Evolutionary conservation across 2,113 vertebrate genomes (phyloP), one percentile per base, ranked within the genome.

Genomic region (Melanerpes formicivorus): DNA sequence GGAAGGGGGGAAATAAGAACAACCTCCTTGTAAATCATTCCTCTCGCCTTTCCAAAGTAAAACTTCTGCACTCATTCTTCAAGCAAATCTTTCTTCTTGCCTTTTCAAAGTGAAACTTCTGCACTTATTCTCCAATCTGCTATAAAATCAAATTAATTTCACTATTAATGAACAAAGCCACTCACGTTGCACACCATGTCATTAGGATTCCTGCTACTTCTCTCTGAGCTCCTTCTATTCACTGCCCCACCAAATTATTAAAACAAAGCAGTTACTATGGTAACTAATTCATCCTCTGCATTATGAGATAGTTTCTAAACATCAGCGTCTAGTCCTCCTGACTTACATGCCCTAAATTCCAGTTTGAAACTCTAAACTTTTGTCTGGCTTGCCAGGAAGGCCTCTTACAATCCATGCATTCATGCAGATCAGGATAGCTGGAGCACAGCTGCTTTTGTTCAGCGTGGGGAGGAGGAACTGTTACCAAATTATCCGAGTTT

Each of bases 221-320:
- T 93, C 85, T 91, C 78, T 70, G 52, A 92, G 87, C 73, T 90
- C 58, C 88, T 92, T 95, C 93, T 95, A 93, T 93, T 96, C 92
- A 87, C 17, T 77, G 88, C 71, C 90, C 92, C 85, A 91, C 87
- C 93, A 96, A 95, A 97, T 97, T 94, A 96, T 93, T 95, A 96
- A 96, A 97, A 97, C 96, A 97, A 97, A 96, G 89, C 81, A 80
- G 96, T 96, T 96, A 81, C 96, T 94, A 96, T 96, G 92, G 96
- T 78, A 96, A 96, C 96, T 92, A 96, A 97, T 97, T 96, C 89
- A 95, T 90, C 89, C 92, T 91, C 93, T 94, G 72, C 85, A 93
- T 95, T 95, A 96, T 95, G 95, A 95, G 80, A 95, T 95, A 95
- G 87, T 94, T 91, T 89, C 95, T 88, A 96, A 96, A 95, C 95